Conservation (phyloP, 2,888 invertebrate species). For the Cepaea hortensis region DNA sequence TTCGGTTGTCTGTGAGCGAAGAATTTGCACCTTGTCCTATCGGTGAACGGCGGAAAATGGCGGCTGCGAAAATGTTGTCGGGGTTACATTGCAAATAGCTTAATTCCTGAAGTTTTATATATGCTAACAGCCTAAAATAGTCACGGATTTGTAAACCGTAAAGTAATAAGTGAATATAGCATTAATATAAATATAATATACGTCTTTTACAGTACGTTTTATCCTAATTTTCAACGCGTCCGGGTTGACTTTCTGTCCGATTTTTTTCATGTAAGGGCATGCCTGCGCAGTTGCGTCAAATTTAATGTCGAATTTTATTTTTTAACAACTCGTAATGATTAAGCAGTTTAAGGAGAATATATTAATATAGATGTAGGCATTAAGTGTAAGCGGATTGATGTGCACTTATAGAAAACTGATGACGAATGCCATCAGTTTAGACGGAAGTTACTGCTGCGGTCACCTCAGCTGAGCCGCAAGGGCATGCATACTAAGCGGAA, state of each 20-base stretch:
- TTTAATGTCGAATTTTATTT: slow-evolving; percentile 1
- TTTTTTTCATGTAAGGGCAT: slow-evolving; percentile 70
- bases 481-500: slow-evolving; percentile 58
- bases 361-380: background rate
- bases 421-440: slow-evolving; percentile 27
- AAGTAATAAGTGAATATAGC: too few species aligned
- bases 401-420: background rate
- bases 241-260: slow-evolving; percentile 53
- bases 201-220: background rate
- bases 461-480: slow-evolving; percentile 52
- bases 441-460: slow-evolving; percentile 50
- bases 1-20: slow-evolving; percentile 57
- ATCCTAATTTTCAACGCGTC: slow-evolving; percentile 8
- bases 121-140: slow-evolving; percentile 17
- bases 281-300: slow-evolving; percentile 62
- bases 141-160: too few species aligned
- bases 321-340: background rate
- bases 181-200: too few species aligned
- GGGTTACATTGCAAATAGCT: slow-evolving; percentile 44
- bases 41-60: slow-evolving; percentile 68
- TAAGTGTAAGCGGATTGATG: background rate
- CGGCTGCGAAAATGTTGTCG: slow-evolving; percentile 65
- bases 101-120: slow-evolving; percentile 48
- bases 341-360: background rate
- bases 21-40: slow-evolving; percentile 53